Evolutionary conservation across 2,888 invertebrate species (phyloP), one percentile per base, ranked within the genome.

Genomic region (Metellina segmentata): DNA sequence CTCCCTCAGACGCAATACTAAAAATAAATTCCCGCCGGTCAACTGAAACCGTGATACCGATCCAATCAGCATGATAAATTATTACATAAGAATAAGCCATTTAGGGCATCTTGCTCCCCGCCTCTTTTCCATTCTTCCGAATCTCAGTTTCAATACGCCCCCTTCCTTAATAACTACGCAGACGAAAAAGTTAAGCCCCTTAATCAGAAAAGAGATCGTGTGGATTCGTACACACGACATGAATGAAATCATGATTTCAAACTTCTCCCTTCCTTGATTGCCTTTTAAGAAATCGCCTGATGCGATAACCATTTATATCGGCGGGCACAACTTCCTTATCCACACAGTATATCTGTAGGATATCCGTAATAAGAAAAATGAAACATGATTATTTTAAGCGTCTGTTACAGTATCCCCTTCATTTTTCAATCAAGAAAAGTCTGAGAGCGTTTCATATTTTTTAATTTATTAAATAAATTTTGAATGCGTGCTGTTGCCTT

Each of bases 161-260:
- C 79, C 77, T 8, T 16, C 7, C 34, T 49, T 72, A 34, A 19
- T 34, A 79, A 34, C 51, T 52, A 77, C 19, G 77, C n/a, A 77
- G 19, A 77, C 77, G 77, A 52, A 77, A 19, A 77, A 77, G 77
- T 19, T 77, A 77, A 77, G 77, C 77, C 61, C 11, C 61, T 79
- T 79, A 79, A 79, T 79, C 79, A 61, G 53, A 9, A 61, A 79
- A 61, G 61, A 79, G 13, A 79, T 79, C 79, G 48, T 79, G 79
- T 20, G 51, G 79, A 34, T 34, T 53, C 79, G 34, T 34, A 61
- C 61, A 34, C 19, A 34, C 61, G 79, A 79, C 61, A 34, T 61
- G 61, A 79, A 61, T 61, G 77, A 51, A 51, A 77, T 77, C 51
- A 77, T n/a, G 79, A 61, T 79, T 79, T 16, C 49, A 34, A 61